phyloP scores from a whole-genome alignment of 2,113 vertebrate genomes.

The Halcyon malimbica region DNA sequence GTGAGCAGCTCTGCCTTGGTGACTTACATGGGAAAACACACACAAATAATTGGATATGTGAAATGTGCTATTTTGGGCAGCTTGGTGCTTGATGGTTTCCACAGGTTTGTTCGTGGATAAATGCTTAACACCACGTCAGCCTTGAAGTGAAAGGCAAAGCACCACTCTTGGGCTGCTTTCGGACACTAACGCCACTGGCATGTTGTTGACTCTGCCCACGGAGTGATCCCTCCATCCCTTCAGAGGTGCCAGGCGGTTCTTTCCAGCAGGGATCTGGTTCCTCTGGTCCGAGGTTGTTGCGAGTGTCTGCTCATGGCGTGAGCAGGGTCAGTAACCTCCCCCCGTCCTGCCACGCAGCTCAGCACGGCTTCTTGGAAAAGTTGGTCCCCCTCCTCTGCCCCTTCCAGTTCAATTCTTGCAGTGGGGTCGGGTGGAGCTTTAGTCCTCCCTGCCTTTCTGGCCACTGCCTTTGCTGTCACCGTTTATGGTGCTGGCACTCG shows the following conservation, averaged over 20 bases:
- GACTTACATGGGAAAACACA: neutral
- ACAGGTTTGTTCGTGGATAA: neutral
- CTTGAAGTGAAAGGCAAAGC: neutral
- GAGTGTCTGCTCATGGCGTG: too few species aligned
- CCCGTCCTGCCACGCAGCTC: neutral
- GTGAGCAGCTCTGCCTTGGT: neutral
- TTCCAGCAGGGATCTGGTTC: neutral
- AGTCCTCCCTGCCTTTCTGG: neutral
- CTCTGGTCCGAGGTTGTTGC: neutral
- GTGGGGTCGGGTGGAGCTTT: neutral
- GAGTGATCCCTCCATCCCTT: neutral
- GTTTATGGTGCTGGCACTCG: neutral
- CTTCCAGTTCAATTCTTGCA: neutral
- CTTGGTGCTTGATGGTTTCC: neutral
- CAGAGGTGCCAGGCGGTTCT: neutral
- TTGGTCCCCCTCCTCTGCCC: neutral
- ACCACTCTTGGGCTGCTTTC: neutral
- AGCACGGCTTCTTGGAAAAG: neutral
- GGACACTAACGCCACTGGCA: accelerated
- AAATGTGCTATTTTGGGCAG: neutral
- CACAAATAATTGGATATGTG: neutral
- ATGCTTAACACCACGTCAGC: neutral
- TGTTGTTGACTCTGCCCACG: accelerated
- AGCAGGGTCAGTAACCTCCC: neutral
- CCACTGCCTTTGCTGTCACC: neutral